Conservation (phyloP, 2,888 invertebrate species). For the Amiota minor region DNA sequence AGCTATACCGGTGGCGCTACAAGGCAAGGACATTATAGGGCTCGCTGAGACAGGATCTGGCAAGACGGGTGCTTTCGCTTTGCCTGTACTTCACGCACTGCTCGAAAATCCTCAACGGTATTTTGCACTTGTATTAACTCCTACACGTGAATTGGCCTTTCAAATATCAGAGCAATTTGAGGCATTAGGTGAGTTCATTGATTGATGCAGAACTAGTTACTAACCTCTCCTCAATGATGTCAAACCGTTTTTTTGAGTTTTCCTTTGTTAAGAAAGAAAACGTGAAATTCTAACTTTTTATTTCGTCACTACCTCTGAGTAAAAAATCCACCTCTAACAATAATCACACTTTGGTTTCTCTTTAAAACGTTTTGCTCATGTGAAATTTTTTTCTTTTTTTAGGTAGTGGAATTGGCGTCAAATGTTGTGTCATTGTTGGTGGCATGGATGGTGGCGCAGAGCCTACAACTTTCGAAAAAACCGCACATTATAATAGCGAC, state of each 20-base stretch:
- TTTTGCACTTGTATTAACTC: conserved; percentile 94
- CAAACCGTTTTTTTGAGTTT: conserved; percentile 56
- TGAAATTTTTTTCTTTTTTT: conserved; percentile 33
- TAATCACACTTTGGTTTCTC: neutral
- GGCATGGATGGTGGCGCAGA: conserved; percentile 99
- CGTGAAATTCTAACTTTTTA: conserved; percentile 62
- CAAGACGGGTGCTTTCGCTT: conserved; percentile 97
- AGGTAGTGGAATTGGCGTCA: conserved; percentile 93
- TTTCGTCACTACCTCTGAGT: conserved; percentile 73
- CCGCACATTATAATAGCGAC: conserved; percentile 98
- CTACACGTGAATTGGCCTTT: conserved; percentile 97
- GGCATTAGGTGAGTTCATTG: conserved; percentile 83
- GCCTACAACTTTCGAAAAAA: conserved; percentile 91
- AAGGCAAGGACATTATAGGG: conserved; percentile 82
- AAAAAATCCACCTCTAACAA: no score
- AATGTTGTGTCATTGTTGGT: conserved; percentile 97
- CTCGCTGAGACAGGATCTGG: conserved; percentile 85
- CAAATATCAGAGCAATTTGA: conserved; percentile 99
- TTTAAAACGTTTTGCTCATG: conserved; percentile 1
- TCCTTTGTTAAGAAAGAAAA: conserved; percentile 48
- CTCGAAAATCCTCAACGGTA: conserved; percentile 94
- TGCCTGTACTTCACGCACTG: conserved; percentile 94
- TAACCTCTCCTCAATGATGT: conserved; percentile 59
- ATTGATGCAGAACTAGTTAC: neutral
- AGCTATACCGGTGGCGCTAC: conserved; percentile 91